Evolutionary conservation across 2,113 vertebrate genomes (phyloP).

Genomic region (Psettodes erumei): DNA sequence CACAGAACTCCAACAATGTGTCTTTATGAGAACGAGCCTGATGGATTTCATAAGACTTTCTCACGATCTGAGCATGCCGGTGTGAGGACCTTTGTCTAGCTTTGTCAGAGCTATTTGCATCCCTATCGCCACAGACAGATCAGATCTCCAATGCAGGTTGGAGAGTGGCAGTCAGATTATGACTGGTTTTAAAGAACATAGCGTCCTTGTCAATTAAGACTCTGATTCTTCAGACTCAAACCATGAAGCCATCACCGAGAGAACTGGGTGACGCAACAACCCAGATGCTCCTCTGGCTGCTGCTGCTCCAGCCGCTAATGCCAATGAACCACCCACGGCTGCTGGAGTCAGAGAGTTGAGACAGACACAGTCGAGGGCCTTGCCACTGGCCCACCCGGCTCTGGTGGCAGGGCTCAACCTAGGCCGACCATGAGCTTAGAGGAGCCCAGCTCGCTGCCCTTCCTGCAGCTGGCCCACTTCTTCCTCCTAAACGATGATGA

Average conservation of each 20-base stretch:
- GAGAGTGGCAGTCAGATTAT: constrained; percentile 97
- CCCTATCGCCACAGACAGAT: constrained; percentile 94
- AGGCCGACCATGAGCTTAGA: constrained; percentile 91
- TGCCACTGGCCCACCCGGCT: constrained; percentile 42
- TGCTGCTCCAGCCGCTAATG: constrained; percentile 60
- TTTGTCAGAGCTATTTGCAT: constrained; percentile 98
- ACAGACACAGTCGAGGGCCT: constrained; percentile 72
- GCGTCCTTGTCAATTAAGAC: constrained; percentile 98
- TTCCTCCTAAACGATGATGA: constrained; percentile 97
- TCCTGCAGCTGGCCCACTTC: constrained; percentile 97
- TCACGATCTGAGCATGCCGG: constrained; percentile 97
- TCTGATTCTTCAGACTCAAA: constrained; percentile 92
- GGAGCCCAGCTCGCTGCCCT: constrained; percentile 94
- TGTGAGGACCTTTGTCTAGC: constrained; percentile 96
- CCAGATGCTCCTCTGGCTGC: constrained; percentile 56
- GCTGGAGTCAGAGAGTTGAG: constrained; percentile 71
- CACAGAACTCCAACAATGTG: constrained; percentile 97
- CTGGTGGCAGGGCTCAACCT: constrained; percentile 79
- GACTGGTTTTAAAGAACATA: constrained; percentile 97
- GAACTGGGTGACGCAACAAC: constrained; percentile 84
- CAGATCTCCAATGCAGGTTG: constrained; percentile 95
- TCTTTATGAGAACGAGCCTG: constrained; percentile 95
- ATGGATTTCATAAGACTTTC: constrained; percentile 96
- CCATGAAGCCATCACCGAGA: constrained; percentile 76
- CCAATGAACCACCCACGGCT: constrained; percentile 56